Evolutionary conservation across 2,888 invertebrate genomes (phyloP), one percentile per base, ranked within the genome.

Genomic region (Paralinhomoeus sp.): DNA sequence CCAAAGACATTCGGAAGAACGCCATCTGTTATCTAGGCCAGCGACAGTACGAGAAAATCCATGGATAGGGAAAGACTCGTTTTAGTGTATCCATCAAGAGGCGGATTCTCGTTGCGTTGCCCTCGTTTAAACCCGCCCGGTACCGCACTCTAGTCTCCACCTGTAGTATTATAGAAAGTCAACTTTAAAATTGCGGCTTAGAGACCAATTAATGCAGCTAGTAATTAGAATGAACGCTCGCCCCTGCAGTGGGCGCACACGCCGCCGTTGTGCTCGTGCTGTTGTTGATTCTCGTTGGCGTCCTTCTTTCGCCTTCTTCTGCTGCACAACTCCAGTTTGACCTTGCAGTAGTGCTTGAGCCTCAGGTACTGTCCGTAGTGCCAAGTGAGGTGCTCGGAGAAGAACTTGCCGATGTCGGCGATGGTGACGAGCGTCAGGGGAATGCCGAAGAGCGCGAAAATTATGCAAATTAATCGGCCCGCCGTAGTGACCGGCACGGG

Each of bases 391-490:
- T 60, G 56, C 47, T 60, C 60, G 3, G 53, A 53, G 40, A 60
- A 52, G 47, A 60, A 60, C 48, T 60, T 60, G 41, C 55, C 46
- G 20, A 46, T 36, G 22, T 46, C 43, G 31, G 46, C 46, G 31
- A 46, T 46, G 15, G 46, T 46, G 24, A 60, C 60, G 5, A 60
- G 50, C 12, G 60, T 60, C 23, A 61, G 50, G 15, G 61, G 61
- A 34, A 61, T 62, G 37, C 61, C 61, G 41, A 62, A 55, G 43
- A 62, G 48, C 7, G 61, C 59, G 47, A 56, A 60, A 40, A 59
- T 42, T 22, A 60, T 53, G 46, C 60, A 60, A 37, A 54, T 51
- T 24, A 60, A 50, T 20, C 58, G 48, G 34, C 60, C 60, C 22
- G 51, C 41, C 40, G 51, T 51, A 2, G 60, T 60, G 3, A 58